Evolutionary conservation across 2,797 vertebrate genomes (phyloP), one percentile per base, ranked within the genome.

Genomic region (Argya squamiceps): DNA sequence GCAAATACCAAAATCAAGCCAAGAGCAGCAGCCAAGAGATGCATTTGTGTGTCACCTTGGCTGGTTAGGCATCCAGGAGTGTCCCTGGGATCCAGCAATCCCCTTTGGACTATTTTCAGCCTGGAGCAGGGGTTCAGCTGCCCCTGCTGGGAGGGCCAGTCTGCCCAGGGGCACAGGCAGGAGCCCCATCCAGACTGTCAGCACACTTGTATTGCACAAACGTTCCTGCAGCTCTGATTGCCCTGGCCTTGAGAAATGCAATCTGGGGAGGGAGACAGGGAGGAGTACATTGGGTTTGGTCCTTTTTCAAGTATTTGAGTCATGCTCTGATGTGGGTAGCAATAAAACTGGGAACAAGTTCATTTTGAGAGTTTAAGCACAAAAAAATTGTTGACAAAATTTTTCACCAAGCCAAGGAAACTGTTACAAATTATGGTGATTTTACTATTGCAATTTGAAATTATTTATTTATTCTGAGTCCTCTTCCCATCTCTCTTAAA

Each of bases 111-210:
- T 70, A 13, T 41, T 63, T 34, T 41, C 23, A 60, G 29, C 56
- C 34, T 27, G 34, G 32, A 63, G 55, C 44, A 59, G 36, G 22
- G 19, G 1, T 65, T 79, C 55, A 53, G 63, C n/a, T 13, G 8
- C 37, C 2, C 0, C 8, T 4, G 19, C 43, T 69, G 59, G 32
- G 8, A 32, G 26, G 39, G 12, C 8, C 21, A 3, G 2, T 55
- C 55, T 85, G n/a, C 17, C 16, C 4, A 43, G 39, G 11, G n/a
- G 43, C 1, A 1, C 24, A 15, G 58, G 23, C n/a, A 65, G 37
- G 53, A 83, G 36, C 27, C 37, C 26, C 23, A 2, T 23, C 24
- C 6, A 1, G 22, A 18, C 32, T 21, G 37, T 34, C 15, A 15
- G 49, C 29, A 20, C 27, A 15, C 6, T 26, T 44, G 14, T 13